Evolutionary conservation across 2,888 invertebrate species (phyloP), one percentile per base, ranked within the genome.

Genomic region (Tryphoninae sp.): DNA sequence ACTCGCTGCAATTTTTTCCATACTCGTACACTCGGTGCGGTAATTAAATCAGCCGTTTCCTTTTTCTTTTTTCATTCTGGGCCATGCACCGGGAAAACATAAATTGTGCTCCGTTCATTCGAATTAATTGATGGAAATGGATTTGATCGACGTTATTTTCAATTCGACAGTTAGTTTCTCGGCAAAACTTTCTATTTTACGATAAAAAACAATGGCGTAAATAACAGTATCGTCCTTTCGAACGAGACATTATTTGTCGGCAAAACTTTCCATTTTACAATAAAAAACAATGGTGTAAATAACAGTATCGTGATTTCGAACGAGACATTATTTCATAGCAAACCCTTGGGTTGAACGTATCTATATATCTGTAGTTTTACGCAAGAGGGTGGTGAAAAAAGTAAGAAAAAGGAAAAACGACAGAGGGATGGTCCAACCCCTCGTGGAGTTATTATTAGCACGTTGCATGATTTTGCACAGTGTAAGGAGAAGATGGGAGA

Each of bases 401-500:
- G 61, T 49, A 58, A 64, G 69, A 71, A 59, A 64, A 51, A 75
- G 69, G 58, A 64, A 72, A 78, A 72, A 49, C 77, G 62, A 49
- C n/a, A 45, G 55, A 49, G 26, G 16, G 40, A 40, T 42, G 45
- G 23, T 40, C 61, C 68, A 73, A 72, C 71, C 53, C 68, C 62
- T 71, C 76, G 51, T 42, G 2, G 59, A 40, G 84, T 84, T 85
- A 88, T 89, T 89, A 89, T 89, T 88, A 87, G 88, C 86, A 85
- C 85, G 85, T 83, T 71, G 59, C 84, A 84, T 22, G 86, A 86
- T 85, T 82, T 83, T 85, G 72, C 85, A 88, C 88, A 85, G 87
- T 87, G 86, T 33, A 61, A 11, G 62, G 11, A 64, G 42, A 33
- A 1, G 13, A 49, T 7, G 42, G 45, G n/a, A n/a, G 19, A 45